Base-by-base conservation (phyloP, 2,113 vertebrate genomes). In the Callopanchax toddi region DNA sequence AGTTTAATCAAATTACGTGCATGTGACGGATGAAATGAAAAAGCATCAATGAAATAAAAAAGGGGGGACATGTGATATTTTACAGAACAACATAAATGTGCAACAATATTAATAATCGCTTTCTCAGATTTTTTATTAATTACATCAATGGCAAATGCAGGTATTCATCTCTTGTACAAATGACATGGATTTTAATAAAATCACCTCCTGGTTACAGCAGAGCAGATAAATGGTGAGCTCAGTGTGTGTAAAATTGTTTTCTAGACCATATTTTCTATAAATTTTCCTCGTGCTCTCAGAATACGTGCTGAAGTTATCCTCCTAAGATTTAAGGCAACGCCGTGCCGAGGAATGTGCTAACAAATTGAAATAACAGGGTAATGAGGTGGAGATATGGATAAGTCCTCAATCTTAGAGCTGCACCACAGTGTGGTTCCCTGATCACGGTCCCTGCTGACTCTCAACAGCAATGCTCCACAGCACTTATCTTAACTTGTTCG, bases 91-190 rank as follows among this genome's bases (percentile, higher is more conserved):
- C 29, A 91, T 60, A 83, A 6, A 60, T 11, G 12, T 11, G 12
- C 2, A 37, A 37, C 3, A 37, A 26, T 4, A 26, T 26, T 6
- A 26, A 26, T 26, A n/a, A n/a, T n/a, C n/a, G n/a, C n/a, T n/a
- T n/a, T 8, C 29, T 32, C 37, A 39, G 37, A 8, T 5, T 39
- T 42, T 3, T 42, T 16, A 92, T 87, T 89, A 91, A 91, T 92
- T 88, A 91, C 87, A 90, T 85, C 85, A 85, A 84, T 73, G 76
- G 78, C 64, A 84, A 82, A 86, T 55, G 34, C 44, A 55, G 39
- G 43, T 52, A 16, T 45, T 66, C n/a, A 69, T 67, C 57, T 74
- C 40, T 60, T 34, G 17, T 26, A 49, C 15, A 63, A 60, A 72
- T 48, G 52, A 34, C 46, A 5, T 20, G 44, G 43, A 60, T 70